Conservation (phyloP, 2,797 vertebrate genomes). For the Spinibarbus caldwelli region DNA sequence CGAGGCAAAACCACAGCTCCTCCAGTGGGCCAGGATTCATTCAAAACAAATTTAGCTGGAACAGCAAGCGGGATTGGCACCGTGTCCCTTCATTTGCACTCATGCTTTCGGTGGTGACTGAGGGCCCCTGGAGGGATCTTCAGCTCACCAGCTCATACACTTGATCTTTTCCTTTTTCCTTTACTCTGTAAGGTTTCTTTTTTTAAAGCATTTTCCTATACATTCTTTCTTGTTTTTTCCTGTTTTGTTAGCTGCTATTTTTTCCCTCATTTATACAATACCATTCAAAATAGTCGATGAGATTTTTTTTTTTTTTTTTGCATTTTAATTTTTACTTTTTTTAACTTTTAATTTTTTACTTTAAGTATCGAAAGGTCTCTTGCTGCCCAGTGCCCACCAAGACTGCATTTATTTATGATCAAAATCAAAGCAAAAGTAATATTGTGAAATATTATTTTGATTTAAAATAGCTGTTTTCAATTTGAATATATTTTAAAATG, state of each 20-base stretch:
- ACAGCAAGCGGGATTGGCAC: constrained; percentile 42
- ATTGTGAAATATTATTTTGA: neutral
- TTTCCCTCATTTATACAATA: neutral
- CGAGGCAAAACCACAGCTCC: constrained; percentile 6
- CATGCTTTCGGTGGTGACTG: constrained; percentile 40
- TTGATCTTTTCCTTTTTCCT: neutral
- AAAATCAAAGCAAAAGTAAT: too few species aligned
- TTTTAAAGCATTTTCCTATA: neutral
- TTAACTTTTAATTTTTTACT: neutral
- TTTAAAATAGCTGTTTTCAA: neutral
- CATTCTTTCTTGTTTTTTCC: neutral
- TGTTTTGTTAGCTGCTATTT: neutral
- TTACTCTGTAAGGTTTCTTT: neutral
- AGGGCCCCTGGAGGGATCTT: constrained; percentile 39
- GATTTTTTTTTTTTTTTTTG: neutral
- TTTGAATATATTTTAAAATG: neutral
- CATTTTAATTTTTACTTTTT: neutral
- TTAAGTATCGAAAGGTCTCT: neutral
- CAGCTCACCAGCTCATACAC: constrained; percentile 17
- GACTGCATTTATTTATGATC: neutral
- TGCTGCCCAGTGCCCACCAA: neutral
- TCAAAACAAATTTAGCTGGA: constrained; percentile 36
- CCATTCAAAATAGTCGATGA: neutral
- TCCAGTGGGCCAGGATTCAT: neutral
- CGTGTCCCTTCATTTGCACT: neutral